These are phyloP conservation scores for Scolopax mira DNA, from an alignment of 2,113 vertebrate genomes.

Conservation along the genomic window DNA sequence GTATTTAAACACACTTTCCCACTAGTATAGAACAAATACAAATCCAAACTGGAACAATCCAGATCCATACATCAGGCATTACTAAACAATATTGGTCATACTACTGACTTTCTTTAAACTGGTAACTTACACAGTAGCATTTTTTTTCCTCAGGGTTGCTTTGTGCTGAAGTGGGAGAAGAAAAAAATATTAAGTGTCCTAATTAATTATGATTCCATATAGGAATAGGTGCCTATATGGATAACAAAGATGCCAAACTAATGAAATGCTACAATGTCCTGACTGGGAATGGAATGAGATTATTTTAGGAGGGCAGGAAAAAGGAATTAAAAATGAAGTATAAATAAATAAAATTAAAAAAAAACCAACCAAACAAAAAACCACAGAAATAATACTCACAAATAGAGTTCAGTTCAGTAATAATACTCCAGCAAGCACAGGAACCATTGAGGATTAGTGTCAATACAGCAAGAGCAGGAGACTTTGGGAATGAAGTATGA, in stretches of 20 bases:
- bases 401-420: neutral
- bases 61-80: neutral
- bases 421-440: neutral
- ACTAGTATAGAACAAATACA: neutral
- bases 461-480: neutral
- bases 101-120: neutral
- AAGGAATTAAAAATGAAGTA: neutral
- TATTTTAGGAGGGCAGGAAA: neutral
- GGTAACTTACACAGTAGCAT: slow-evolving; percentile 47
- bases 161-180: neutral
- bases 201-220: neutral
- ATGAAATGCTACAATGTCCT: neutral
- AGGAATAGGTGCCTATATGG: neutral
- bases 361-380: neutral
- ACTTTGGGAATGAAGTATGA: neutral
- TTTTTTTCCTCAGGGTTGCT: slow-evolving; percentile 48
- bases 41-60: neutral
- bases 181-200: neutral
- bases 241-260: neutral
- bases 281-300: neutral
- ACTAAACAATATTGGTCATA: neutral
- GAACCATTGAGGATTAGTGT: neutral
- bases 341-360: neutral
- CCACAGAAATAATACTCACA: neutral
- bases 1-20: neutral